These are phyloP conservation scores for Alces alces DNA, from an alignment of 2,113 vertebrate genomes.

Conservation along the genomic window DNA sequence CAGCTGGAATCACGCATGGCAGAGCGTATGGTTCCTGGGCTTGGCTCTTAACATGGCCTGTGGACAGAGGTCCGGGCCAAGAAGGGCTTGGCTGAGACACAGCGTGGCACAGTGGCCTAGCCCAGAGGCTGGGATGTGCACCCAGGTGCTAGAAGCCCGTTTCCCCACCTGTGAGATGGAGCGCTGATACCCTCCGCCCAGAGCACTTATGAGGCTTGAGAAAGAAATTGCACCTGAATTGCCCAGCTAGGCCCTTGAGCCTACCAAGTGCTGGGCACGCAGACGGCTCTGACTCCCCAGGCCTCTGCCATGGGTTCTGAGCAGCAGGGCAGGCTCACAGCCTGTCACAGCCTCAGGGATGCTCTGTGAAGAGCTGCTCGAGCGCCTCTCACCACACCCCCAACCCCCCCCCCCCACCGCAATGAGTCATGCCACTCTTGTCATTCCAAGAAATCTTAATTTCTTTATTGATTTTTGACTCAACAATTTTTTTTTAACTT, in stretches of 20 bases:
- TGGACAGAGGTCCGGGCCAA: not conserved
- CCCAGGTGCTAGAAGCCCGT: not conserved
- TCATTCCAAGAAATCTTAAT: conserved; percentile 78
- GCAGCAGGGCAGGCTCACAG: fast-evolving
- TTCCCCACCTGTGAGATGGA: not conserved
- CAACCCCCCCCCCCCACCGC: not conserved
- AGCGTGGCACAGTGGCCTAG: not conserved
- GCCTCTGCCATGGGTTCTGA: not conserved
- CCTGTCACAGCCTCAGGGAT: not conserved
- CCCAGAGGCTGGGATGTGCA: not conserved
- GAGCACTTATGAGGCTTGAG: not conserved
- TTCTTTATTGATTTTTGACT: conserved; percentile 78
- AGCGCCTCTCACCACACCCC: not conserved
- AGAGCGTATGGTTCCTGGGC: not conserved
- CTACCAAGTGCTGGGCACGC: too few relatives aligned
- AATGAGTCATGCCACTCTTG: conserved; percentile 21
- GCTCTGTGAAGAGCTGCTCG: not conserved
- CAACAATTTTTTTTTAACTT: conserved; percentile 77
- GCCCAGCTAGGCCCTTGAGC: not conserved
- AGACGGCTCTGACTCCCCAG: not conserved
- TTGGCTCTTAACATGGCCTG: not conserved
- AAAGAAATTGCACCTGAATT: not conserved
- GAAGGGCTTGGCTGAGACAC: not conserved
- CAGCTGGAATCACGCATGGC: not conserved
- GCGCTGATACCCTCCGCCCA: not conserved